These are phyloP conservation scores for Pteropus rufus DNA, from an alignment of 2,797 vertebrate species.

Conservation along the genomic window DNA sequence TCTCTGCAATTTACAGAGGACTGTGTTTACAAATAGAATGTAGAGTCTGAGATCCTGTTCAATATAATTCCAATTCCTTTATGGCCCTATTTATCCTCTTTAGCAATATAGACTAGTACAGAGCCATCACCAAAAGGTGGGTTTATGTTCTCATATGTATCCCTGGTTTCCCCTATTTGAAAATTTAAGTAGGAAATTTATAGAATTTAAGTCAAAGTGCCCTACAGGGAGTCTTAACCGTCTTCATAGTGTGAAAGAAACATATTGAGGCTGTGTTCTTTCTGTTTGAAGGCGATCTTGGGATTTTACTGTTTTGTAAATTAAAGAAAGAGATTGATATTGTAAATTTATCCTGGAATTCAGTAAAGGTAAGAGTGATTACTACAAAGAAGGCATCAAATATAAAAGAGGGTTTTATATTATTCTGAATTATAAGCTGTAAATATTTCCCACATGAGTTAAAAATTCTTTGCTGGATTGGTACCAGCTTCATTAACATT, in stretches of 20 bases:
- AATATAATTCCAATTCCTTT: conserved; percentile 47
- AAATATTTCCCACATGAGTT: neutral
- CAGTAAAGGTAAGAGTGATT: conserved; percentile 50
- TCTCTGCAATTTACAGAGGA: conserved; percentile 11
- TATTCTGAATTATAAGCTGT: neutral
- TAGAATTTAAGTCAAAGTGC: conserved; percentile 71
- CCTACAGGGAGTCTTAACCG: conserved; percentile 70
- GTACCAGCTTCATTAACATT: neutral
- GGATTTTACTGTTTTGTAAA: conserved; percentile 75
- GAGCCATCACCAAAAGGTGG: conserved; percentile 44
- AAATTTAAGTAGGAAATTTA: conserved; percentile 78
- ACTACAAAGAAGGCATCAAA: neutral
- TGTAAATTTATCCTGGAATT: conserved; percentile 64
- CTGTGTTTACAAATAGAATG: conserved; percentile 61
- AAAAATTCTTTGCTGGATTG: conserved; percentile 19
- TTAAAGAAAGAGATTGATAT: conserved; percentile 68
- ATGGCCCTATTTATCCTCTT: conserved; percentile 39
- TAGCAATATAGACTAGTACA: conserved; percentile 25
- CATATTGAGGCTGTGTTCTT: conserved; percentile 68
- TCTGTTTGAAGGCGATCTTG: conserved; percentile 65
- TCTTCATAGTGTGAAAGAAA: conserved; percentile 67
- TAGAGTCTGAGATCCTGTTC: neutral
- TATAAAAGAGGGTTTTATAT: neutral
- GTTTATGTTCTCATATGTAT: conserved; percentile 63
- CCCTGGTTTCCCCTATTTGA: conserved; percentile 69